Conservation (phyloP, 2,888 invertebrate species). For the Nomada flava region DNA sequence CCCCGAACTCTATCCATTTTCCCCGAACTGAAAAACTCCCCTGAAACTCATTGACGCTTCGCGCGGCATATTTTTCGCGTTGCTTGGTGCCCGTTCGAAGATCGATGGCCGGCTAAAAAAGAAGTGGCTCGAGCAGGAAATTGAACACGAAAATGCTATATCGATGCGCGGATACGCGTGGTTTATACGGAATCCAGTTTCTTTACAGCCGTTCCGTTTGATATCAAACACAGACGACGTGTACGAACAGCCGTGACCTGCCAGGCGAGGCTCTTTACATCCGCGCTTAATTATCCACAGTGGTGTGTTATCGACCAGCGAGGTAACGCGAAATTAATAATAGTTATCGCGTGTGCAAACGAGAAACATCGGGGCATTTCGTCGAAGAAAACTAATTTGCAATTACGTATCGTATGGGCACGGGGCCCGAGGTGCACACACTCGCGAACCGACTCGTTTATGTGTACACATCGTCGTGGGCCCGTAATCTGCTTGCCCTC, state of each 20-base stretch:
- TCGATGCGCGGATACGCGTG: conserved; percentile 36
- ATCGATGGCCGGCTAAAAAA: conserved; percentile 3
- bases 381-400: conserved; percentile 54
- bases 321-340: conserved; percentile 43
- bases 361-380: conserved; percentile 44
- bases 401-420: conserved; percentile 27
- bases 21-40: not conserved
- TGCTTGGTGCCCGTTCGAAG: not conserved
- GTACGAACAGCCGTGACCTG: not conserved
- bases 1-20: not conserved
- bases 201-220: conserved; percentile 43
- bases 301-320: not conserved
- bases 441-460: conserved; percentile 23
- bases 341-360: conserved; percentile 38
- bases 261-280: not conserved
- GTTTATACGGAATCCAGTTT: conserved; percentile 42
- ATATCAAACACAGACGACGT: conserved; percentile 19
- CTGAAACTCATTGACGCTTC: not conserved
- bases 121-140: conserved; percentile 31
- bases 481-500: conserved; percentile 46
- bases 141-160: conserved; percentile 50
- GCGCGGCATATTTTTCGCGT: conserved; percentile 7
- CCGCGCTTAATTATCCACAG: not conserved
- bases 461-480: conserved; percentile 8
- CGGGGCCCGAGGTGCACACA: not conserved